Evolutionary conservation across 1,140 invertebrate species (phyloP).

Genomic region (Lepidurus apus): DNA sequence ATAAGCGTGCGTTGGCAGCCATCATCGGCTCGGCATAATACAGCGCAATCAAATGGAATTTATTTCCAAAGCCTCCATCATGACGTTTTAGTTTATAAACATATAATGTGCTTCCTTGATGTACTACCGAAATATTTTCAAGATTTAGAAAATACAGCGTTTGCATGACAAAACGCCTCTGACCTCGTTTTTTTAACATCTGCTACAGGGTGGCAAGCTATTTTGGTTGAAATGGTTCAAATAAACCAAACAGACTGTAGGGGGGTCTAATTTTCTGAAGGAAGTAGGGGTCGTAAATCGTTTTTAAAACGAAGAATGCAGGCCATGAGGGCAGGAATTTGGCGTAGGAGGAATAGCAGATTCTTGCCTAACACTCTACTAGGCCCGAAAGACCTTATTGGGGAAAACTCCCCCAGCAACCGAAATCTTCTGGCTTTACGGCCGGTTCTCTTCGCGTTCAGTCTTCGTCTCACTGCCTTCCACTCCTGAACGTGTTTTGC

Average conservation of each 20-base stretch:
- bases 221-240: neutral
- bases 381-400: neutral
- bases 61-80: neutral
- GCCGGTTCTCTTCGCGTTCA: neutral
- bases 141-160: neutral
- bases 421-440: neutral
- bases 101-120: slow-evolving; percentile 6
- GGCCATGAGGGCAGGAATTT: neutral
- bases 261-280: neutral
- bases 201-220: neutral
- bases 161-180: neutral
- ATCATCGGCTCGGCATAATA: slow-evolving; percentile 37
- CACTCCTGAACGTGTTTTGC: neutral
- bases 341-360: neutral
- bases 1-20: slow-evolving; percentile 43
- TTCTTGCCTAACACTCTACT: neutral
- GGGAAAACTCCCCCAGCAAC: neutral
- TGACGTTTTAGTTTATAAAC: neutral
- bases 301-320: neutral
- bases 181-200: neutral
- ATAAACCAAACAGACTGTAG: neutral
- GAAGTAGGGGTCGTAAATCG: neutral
- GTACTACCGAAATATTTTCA: neutral
- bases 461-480: slow-evolving; percentile 10
- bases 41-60: neutral